Evolutionary conservation across 2,888 invertebrate genomes (phyloP).

Genomic region (Polydrusus tereticollis): DNA sequence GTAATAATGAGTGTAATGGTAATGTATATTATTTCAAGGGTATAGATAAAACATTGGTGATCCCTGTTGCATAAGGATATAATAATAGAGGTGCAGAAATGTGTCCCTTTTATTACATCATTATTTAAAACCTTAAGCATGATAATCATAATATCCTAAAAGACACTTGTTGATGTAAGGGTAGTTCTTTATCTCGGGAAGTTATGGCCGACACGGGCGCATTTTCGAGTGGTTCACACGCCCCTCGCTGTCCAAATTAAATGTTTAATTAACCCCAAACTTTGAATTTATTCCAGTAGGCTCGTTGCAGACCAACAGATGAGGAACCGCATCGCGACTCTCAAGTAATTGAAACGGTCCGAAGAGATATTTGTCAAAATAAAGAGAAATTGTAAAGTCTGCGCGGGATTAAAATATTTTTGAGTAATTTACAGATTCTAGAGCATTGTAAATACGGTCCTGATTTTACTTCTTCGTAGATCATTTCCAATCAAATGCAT

Average conservation of each 20-base stretch:
- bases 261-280: constrained; percentile 43
- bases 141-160: not conserved
- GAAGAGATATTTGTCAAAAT: no score
- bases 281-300: constrained; percentile 34
- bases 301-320: not conserved
- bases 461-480: no score
- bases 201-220: constrained; percentile 28
- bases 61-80: no score
- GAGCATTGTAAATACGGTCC: no score
- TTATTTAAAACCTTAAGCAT: not conserved
- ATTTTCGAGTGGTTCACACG: constrained; percentile 30
- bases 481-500: no score
- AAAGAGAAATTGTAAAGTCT: no score
- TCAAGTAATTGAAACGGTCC: not conserved
- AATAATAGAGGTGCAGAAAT: no score
- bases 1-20: no score
- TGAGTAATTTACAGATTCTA: no score
- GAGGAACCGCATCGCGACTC: not conserved
- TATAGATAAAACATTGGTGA: no score
- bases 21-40: no score
- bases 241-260: constrained; percentile 38
- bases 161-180: constrained; percentile 18
- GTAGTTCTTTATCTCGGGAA: constrained; percentile 2
- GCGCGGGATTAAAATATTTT: no score
- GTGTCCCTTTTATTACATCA: not conserved